These are phyloP conservation scores for Acanthisitta chloris DNA, from an alignment of 2,113 vertebrate species.

Conservation along the genomic window DNA sequence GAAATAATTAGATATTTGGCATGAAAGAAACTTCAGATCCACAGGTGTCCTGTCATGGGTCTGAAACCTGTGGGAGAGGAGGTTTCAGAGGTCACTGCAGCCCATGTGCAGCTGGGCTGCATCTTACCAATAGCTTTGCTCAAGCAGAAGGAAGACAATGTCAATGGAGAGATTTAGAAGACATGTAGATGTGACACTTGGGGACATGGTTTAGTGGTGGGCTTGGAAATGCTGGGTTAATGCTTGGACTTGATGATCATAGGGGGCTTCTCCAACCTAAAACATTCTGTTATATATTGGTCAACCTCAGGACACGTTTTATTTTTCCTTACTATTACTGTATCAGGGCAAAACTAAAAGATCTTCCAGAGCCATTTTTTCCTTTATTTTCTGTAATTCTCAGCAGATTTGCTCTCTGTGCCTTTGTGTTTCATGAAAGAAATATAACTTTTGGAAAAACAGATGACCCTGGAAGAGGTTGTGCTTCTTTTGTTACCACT, in stretches of 20 bases:
- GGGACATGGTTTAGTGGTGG: background rate
- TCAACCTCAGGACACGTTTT: background rate
- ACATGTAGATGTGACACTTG: background rate
- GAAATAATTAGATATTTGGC: background rate
- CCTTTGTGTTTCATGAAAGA: background rate
- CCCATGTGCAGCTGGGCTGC: background rate
- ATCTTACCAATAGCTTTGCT: background rate
- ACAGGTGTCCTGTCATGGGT: no score
- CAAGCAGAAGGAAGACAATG: rapidly evolving
- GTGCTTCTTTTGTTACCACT: background rate
- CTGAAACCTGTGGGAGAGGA: background rate
- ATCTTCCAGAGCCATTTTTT: background rate
- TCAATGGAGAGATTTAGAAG: background rate
- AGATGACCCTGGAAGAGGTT: background rate
- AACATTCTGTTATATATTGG: background rate
- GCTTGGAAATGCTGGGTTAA: background rate
- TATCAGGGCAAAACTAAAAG: background rate
- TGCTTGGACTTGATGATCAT: background rate
- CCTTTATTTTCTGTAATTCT: background rate
- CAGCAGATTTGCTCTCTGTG: background rate
- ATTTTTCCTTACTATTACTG: background rate
- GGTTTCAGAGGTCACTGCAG: background rate
- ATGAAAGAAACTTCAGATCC: background rate
- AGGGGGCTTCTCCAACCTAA: background rate
- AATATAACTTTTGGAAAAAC: background rate